Base-by-base conservation (phyloP, 2,113 vertebrate species). In the Oncorhynchus nerka region DNA sequence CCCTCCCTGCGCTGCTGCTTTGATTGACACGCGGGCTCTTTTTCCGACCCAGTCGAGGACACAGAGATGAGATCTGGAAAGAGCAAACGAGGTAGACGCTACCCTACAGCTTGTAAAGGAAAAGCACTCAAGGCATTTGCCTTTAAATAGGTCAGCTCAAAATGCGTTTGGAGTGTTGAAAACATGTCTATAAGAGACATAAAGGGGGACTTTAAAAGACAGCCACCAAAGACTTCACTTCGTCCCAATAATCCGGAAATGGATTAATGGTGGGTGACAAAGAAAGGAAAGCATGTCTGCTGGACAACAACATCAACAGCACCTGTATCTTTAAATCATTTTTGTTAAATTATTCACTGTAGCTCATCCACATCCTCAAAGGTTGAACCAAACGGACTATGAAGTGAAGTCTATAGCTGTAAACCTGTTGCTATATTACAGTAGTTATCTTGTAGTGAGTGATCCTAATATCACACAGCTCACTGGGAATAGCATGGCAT, bases 41-140 rank as follows among this genome's bases (percentile, higher is more conserved):
- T 81, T 68, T 69, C 61, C 55, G 4, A 11, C 32, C 28, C 0
- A 68, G 69, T 9, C 12, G 39, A 9, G 24, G 75, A 75, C 62
- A 1, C 49, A 55, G 3, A 59, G 32, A 76, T 61, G 59, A 61
- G 20, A 61, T 61, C 6, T 61, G 59, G 19, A 61, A 22, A 61
- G 59, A 61, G 20, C 19, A 6, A 62, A 64, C 69, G 66, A 70
- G 9, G 74, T 51, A 74, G 75, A 62, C 66, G 70, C 70, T 28
- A 65, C 4, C 8, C 39, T 74, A 13, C 55, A 3, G 66, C 11
- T 24, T 49, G 57, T 30, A 39, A 4, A 11, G 30, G 69, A 64
- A 45, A 68, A 51, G 1, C 4, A 26, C 70, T 69, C 1, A 15
- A 22, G 48, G 69, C 30, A 9, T 75, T 75, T 71, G 4, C 24